Conservation (phyloP, 2,113 vertebrate genomes). For the Archilochus colubris region DNA sequence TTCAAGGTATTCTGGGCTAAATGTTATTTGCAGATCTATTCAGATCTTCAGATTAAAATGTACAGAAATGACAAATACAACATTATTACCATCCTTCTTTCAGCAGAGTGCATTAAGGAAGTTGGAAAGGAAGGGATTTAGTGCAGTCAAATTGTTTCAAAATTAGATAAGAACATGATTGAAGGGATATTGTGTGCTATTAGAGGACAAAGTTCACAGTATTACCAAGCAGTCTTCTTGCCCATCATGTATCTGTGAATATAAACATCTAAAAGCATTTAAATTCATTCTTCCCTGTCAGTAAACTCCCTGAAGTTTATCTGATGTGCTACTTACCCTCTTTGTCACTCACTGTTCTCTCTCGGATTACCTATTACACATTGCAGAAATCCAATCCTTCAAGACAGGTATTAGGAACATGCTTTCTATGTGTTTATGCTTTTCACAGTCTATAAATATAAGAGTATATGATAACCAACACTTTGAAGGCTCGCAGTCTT, state of each 20-base stretch:
- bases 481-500: background rate
- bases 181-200: background rate
- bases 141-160: background rate
- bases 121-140: background rate
- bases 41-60: background rate
- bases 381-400: conserved; percentile 51
- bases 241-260: background rate
- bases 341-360: conserved; percentile 28
- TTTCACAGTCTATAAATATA: conserved; percentile 65
- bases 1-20: background rate
- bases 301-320: background rate
- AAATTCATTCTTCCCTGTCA: background rate
- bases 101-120: background rate
- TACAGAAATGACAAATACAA: background rate
- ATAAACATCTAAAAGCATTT: background rate
- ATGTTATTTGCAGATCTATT: background rate
- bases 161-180: rapidly evolving
- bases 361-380: conserved; percentile 36
- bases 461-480: conserved; percentile 47
- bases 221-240: background rate
- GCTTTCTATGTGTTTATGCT: conserved; percentile 42
- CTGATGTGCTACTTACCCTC: background rate
- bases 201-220: background rate
- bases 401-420: conserved; percentile 20
- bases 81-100: background rate